These are phyloP conservation scores for Brachypteracias leptosomus DNA, from an alignment of 2,113 vertebrate species.

Conservation along the genomic window DNA sequence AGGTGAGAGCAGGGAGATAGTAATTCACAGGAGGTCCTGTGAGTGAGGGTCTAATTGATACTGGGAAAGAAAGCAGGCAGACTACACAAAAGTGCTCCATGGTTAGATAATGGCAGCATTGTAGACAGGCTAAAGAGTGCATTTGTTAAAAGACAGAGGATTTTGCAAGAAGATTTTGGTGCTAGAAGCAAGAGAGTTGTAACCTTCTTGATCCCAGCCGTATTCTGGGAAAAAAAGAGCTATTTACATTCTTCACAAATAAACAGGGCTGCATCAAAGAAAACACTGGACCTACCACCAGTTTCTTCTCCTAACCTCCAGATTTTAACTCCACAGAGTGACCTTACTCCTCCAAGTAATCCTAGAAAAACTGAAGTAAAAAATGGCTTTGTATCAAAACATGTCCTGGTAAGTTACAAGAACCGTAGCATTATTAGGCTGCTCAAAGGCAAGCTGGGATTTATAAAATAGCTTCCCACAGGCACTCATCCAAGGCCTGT, in stretches of 20 bases:
- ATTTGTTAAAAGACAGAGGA: not conserved
- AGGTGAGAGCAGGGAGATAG: not conserved
- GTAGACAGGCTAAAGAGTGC: not conserved
- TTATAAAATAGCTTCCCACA: constrained; percentile 29
- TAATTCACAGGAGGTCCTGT: not conserved
- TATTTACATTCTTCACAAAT: constrained; percentile 19
- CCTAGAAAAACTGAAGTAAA: not conserved
- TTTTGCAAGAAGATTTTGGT: not conserved
- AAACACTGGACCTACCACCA: not conserved
- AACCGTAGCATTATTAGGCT: not conserved
- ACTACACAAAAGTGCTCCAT: not conserved
- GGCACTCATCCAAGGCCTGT: constrained; percentile 8
- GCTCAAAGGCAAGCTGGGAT: not conserved
- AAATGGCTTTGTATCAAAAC: not conserved
- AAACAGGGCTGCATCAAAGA: constrained; percentile 5
- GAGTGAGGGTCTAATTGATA: not conserved
- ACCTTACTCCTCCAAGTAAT: not conserved
- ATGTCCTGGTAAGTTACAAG: not conserved
- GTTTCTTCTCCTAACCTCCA: not conserved
- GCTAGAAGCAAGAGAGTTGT: not conserved
- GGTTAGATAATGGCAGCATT: not conserved
- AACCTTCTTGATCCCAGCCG: not conserved
- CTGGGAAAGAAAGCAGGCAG: not conserved
- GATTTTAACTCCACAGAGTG: not conserved
- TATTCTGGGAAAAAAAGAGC: not conserved